Evolutionary conservation across 2,888 invertebrate species (phyloP).

Genomic region (Drosophila melanosoma): DNA sequence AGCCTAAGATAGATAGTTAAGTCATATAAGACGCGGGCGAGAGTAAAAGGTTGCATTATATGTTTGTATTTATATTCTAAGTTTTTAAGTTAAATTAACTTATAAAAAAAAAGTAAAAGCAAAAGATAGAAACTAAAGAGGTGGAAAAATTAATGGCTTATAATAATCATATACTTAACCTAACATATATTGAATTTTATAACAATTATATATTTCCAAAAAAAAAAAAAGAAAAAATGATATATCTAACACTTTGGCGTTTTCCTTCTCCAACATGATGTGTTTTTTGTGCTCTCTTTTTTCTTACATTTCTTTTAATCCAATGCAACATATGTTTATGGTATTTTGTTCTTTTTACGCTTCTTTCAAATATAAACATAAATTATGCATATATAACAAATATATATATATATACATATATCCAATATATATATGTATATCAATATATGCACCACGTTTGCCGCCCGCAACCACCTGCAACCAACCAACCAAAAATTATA

Average conservation of each 20-base stretch:
- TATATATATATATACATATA: constrained; percentile 38
- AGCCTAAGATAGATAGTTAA: not conserved
- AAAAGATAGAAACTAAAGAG: not conserved
- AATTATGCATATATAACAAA: constrained; percentile 36
- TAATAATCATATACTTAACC: constrained; percentile 2
- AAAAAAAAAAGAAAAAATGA: not conserved
- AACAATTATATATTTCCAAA: constrained; percentile 23
- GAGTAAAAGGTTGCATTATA: not conserved
- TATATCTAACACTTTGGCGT: constrained; percentile 61
- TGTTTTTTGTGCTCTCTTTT: constrained; percentile 62
- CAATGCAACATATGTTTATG: constrained; percentile 62
- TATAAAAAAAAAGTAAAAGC: not conserved
- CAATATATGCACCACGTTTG: constrained; percentile 69
- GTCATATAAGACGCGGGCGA: not conserved
- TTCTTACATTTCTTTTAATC: constrained; percentile 51
- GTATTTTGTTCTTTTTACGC: constrained; percentile 54
- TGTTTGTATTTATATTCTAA: not conserved
- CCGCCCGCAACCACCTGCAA: constrained; percentile 72
- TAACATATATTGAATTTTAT: constrained; percentile 33
- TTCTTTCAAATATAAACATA: constrained; percentile 52
- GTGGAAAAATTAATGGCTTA: not conserved
- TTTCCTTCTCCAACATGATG: constrained; percentile 62
- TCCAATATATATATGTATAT: constrained; percentile 54
- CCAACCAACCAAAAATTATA: constrained; percentile 49
- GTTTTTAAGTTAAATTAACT: not conserved